Percentiles rank a stretch among this genome's conserved stretches.
These are phyloP conservation scores for Cryptus armator DNA, from an alignment of 2,888 invertebrate species.

Conservation along the genomic window DNA sequence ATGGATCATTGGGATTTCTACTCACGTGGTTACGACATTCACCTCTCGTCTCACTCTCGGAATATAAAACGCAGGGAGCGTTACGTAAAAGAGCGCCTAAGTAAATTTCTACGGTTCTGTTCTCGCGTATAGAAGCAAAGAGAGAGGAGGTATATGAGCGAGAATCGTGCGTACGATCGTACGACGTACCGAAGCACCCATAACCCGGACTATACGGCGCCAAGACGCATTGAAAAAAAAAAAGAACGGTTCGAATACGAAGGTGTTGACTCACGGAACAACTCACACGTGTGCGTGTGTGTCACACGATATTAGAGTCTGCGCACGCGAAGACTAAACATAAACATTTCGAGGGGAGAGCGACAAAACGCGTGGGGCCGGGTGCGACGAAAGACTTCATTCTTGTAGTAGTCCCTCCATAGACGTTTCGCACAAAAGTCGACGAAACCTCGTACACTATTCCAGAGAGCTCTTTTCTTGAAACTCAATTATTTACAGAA, in stretches of 20 bases:
- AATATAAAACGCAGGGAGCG: neutral
- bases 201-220: constrained; percentile 46
- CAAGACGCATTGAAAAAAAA: constrained; percentile 38
- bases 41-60: neutral
- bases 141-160: constrained; percentile 3
- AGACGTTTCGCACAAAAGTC: constrained; percentile 19
- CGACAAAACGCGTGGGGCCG: constrained; percentile 42
- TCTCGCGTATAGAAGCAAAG: neutral
- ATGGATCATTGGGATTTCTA: constrained; percentile 9
- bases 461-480: neutral
- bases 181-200: constrained; percentile 20
- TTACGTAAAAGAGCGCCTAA: neutral
- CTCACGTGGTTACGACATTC: constrained; percentile 21
- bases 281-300: constrained; percentile 16
- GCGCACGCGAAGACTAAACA: constrained; percentile 70
- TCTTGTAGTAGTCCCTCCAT: neutral
- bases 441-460: neutral
- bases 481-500: constrained; percentile 74
- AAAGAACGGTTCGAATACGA: constrained; percentile 33
- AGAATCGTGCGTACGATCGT: constrained; percentile 23
- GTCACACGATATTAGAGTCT: constrained; percentile 63
- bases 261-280: constrained; percentile 58
- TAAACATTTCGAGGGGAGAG: constrained; percentile 58
- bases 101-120: constrained; percentile 24
- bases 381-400: constrained; percentile 37